Evolutionary conservation across 2,113 vertebrate genomes (phyloP), one percentile per base, ranked within the genome.

Genomic region (Seriola rivoliana): DNA sequence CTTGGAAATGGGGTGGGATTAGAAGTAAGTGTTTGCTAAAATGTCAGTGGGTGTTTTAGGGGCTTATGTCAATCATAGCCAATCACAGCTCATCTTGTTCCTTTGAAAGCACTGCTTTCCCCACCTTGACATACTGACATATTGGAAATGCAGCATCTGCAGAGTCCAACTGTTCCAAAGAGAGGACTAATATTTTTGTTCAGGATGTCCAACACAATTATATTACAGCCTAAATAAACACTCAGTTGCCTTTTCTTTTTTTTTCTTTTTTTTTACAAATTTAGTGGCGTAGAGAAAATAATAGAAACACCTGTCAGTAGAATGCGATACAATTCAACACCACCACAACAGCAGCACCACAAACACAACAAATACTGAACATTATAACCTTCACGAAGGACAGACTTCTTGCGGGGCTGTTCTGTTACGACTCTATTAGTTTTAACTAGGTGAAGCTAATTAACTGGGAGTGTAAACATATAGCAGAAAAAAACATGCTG

Each of bases 1-100:
- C 50, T 66, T 64, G 58, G 29, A 86, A 73, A 78, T 71, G 46
- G 44, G 64, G 42, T 71, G 79, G 23, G 65, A 74, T 59, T 68
- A 69, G 46, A 62, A 46, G 40, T 52, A 38, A 44, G 34, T 62
- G n/a, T 52, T 46, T 13, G 36, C 38, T 34, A 65, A 63, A 14
- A 44, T 23, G 23, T 25, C 58, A 46, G 25, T 11, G 32, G 14
- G 32, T 60, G 34, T 16, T 11, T 29, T 29, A 29, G 25, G 23
- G 54, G 12, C 50, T 57, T 23, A 11, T 5, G 23, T 57, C 59
- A 29, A 71, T 82, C 71, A 64, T 10, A 57, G 36, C 62, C 59
- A 29, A 71, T 76, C 78, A 63, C 11, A 46, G 23, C 52, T 66
- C 52, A 62, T 38, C 55, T 58, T 58, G 55, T 0, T 67, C 32